Evolutionary conservation across 2,888 invertebrate species (phyloP), one percentile per base, ranked within the genome.

Genomic region (Podotricha telesiphe): DNA sequence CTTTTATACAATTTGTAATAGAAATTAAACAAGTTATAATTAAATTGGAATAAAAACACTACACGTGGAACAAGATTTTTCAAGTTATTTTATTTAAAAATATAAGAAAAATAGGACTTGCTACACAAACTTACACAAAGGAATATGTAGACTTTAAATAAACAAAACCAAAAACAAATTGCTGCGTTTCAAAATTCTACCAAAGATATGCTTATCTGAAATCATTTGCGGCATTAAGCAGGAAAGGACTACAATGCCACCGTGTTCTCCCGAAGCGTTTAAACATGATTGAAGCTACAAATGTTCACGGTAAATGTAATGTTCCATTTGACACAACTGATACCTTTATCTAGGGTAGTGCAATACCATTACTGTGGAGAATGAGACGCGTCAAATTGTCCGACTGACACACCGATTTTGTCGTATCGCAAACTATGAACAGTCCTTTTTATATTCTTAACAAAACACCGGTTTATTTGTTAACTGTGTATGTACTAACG

Each of bases 291-390:
- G 20, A 47, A 61, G 61, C 48, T 28, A 19, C 20, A 62, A 37
- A 48, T 15, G 37, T 50, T 50, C 62, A 20, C 15, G 48, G 48
- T 62, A 48, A 62, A 48, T 28, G 62, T 62, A 67, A 50, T 55
- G 67, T 55, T 40, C 15, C 53, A 37, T 37, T 62, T 48, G 48
- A 47, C 47, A 62, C 34, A 79, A 78, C 78, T 79, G 76, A 75
- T 76, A 82, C 82, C 86, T 87, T 87, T 87, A 88, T 88, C 86
- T 86, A 10, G 59, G 59, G 59, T 59, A 59, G 59, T 45, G 59
- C 22, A n/a, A n/a, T 59, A 45, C 28, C 59, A 59, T 59, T 59
- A 59, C 59, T 5, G 22, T 45, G n/a, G 45, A 15, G 56, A 58
- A 45, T 20, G 59, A 22, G 45, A 59, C 17, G 42, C 20, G 59